These are phyloP conservation scores for Xenopus petersii DNA, from an alignment of 2,797 vertebrate genomes.

Conservation along the genomic window DNA sequence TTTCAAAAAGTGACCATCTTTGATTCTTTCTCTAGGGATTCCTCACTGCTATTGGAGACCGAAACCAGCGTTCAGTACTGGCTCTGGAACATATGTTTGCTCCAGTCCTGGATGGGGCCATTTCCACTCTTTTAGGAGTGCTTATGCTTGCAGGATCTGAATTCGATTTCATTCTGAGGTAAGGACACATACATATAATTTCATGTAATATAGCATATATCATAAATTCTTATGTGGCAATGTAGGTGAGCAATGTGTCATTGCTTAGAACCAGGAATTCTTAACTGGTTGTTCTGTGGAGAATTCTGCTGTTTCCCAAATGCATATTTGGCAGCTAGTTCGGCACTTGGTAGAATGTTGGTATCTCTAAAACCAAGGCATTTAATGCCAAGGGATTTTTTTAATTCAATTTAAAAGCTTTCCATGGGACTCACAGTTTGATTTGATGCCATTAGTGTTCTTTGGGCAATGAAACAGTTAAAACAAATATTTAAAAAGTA, in stretches of 20 bases:
- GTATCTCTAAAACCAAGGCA: too few relatives aligned
- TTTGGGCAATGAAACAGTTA: slow-evolving; percentile 14
- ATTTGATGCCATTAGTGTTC: too few relatives aligned
- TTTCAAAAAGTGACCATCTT: too few relatives aligned
- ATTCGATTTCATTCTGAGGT: slow-evolving; percentile 98
- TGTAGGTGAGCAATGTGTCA: too few relatives aligned
- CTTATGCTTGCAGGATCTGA: slow-evolving; percentile 95
- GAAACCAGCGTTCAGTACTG: slow-evolving; percentile 78
- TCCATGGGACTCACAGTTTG: too few relatives aligned
- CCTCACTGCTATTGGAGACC: slow-evolving; percentile 86
- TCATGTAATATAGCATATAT: not conserved
- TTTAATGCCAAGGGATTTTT: too few relatives aligned
- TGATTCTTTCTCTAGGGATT: slow-evolving; percentile 75
- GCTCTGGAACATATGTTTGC: slow-evolving; percentile 93
- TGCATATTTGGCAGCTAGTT: not conserved
- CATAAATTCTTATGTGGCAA: too few relatives aligned
- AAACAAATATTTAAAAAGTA: slow-evolving; percentile 49
- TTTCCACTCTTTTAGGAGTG: slow-evolving; percentile 91
- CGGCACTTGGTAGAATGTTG: too few relatives aligned
- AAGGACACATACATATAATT: slow-evolving; percentile 37
- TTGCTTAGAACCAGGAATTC: too few relatives aligned
- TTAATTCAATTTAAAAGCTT: too few relatives aligned
- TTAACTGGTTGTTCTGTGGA: too few relatives aligned
- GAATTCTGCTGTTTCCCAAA: too few relatives aligned
- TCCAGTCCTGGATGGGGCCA: slow-evolving; percentile 91